Conservation (phyloP, 2,797 vertebrate species). For the Natrix natrix region DNA sequence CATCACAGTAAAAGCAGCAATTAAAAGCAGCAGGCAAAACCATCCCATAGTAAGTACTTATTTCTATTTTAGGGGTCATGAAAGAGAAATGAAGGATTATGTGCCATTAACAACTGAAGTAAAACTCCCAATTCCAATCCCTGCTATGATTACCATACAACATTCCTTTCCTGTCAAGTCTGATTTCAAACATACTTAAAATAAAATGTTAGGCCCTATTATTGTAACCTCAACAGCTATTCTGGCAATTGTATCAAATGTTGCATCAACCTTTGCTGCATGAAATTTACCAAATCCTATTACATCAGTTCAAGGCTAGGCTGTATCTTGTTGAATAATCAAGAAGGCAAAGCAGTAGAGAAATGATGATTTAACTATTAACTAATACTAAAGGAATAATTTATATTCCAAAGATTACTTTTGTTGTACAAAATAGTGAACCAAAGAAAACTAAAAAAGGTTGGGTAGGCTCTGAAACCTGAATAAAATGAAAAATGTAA, state of each 20-base stretch:
- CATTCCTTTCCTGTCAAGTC: constrained; percentile 9
- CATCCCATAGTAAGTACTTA: not conserved
- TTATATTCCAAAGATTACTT: constrained; percentile 24
- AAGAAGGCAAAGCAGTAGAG: not conserved
- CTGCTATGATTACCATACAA: constrained; percentile 21
- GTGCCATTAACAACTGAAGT: constrained; percentile 23
- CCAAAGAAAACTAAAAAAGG: constrained; percentile 15
- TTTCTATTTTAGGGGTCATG: constrained; percentile 33
- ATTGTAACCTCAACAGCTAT: not conserved
- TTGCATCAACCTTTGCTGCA: not conserved
- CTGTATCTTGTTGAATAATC: constrained; percentile 27
- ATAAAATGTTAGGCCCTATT: constrained; percentile 1
- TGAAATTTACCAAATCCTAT: constrained; percentile 15
- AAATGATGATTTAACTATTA: constrained; percentile 20
- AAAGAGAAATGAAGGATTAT: constrained; percentile 24
- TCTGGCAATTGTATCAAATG: not conserved
- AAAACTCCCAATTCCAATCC: constrained; percentile 29
- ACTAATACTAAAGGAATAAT: constrained; percentile 31
- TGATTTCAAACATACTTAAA: constrained; percentile 30
- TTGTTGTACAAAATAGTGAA: constrained; percentile 30
- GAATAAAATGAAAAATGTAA: constrained; percentile 57
- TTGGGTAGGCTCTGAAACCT: constrained; percentile 40
- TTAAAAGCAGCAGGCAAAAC: constrained; percentile 10
- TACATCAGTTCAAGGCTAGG: not conserved
- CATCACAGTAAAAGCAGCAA: constrained; percentile 4